Evolutionary conservation across 2,888 invertebrate species (phyloP).

Genomic region (Drosophila stalkeri): DNA sequence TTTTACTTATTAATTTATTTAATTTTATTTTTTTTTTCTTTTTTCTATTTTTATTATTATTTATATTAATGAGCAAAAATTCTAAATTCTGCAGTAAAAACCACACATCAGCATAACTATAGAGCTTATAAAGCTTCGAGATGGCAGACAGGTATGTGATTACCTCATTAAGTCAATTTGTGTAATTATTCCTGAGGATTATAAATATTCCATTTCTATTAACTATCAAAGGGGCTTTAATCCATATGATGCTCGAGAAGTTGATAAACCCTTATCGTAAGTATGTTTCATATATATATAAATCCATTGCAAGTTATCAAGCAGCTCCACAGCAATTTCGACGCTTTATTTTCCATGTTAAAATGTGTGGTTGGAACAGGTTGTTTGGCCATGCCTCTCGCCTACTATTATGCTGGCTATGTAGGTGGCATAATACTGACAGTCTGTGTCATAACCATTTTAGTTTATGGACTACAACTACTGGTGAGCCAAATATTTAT

Average conservation of each 20-base stretch:
- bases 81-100: background rate
- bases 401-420: constrained; percentile 43
- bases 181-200: background rate
- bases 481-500: constrained; percentile 36
- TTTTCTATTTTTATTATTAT: no score
- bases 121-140: background rate
- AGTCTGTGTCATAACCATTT: background rate
- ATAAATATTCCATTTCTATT: background rate
- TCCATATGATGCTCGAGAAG: constrained; percentile 48
- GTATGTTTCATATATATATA: background rate
- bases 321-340: constrained; percentile 29
- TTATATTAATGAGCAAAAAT: no score
- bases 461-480: constrained; percentile 59
- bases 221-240: constrained; percentile 21
- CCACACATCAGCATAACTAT: background rate
- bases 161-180: background rate
- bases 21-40: no score
- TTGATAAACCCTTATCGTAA: constrained; percentile 48
- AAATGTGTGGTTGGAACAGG: constrained; percentile 60
- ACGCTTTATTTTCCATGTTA: constrained; percentile 45
- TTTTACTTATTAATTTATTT: no score
- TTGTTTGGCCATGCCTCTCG: constrained; percentile 61
- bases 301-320: background rate
- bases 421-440: constrained; percentile 43
- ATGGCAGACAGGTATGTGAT: background rate